A percentile compares a stretch with the other conserved stretches of the same genome.
Evolutionary conservation across 2,113 vertebrate species (phyloP).

Genomic region (Peromyscus polionotus): DNA sequence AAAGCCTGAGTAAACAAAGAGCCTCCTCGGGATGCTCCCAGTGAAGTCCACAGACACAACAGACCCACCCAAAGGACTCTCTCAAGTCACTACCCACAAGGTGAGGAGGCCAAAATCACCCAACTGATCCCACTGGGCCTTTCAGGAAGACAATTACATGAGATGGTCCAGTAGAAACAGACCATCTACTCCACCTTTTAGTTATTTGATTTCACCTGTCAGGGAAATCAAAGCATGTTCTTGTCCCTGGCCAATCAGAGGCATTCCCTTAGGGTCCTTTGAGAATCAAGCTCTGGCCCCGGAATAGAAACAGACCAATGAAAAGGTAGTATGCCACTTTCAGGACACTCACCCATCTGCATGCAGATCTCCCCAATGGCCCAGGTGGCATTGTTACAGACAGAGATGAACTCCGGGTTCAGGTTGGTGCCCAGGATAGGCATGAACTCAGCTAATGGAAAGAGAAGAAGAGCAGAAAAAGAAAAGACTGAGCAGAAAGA

Average conservation of each 20-base stretch:
- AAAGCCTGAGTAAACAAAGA: neutral
- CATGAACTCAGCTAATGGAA: slow-evolving; percentile 94
- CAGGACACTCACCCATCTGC: slow-evolving; percentile 94
- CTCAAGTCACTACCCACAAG: neutral
- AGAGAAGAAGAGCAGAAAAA: neutral
- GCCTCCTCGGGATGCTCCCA: neutral
- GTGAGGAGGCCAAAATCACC: neutral
- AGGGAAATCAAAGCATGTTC: neutral
- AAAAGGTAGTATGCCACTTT: neutral
- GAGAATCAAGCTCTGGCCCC: neutral
- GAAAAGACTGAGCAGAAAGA: neutral
- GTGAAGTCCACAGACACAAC: neutral
- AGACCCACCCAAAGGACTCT: neutral
- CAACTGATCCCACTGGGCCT: neutral
- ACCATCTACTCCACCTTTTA: neutral
- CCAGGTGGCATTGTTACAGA: slow-evolving; percentile 98
- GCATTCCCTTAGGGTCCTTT: neutral
- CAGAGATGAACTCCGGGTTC: slow-evolving; percentile 98
- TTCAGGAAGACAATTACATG: neutral
- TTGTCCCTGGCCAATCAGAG: neutral
- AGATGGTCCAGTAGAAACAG: neutral
- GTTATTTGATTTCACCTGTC: neutral
- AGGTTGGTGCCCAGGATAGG: slow-evolving; percentile 98
- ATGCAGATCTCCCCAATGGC: slow-evolving; percentile 99
- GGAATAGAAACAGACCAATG: neutral